Evolutionary conservation across 2,797 vertebrate species (phyloP), one percentile per base, ranked within the genome.

Genomic region (Scomberomorus guttatus): DNA sequence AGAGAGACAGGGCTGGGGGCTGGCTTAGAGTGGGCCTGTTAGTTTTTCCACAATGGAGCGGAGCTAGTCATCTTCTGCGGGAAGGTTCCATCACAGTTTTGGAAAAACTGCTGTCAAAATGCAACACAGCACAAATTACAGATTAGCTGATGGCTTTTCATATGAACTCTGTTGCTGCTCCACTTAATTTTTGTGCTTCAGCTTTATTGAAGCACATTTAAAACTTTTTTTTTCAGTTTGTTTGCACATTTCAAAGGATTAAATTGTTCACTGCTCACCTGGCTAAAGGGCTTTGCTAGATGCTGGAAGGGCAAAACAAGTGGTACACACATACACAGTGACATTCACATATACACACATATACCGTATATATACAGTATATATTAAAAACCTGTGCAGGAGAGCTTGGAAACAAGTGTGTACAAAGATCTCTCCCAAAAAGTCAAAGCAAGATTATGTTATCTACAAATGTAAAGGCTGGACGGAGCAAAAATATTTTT

Each of bases 31-130:
- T 61, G 72, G 83, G 80, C 61, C 73, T 70, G 72, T 46, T 76
- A 32, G 61, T 69, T 82, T 87, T 82, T 87, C 83, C 84, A 88
- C 87, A 90, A 80, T 81, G 89, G 77, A 81, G 80, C 27, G 0
- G 22, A 75, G 77, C 55, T 68, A 17, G 77, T 83, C 44, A 77
- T 74, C 64, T 70, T 68, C 78, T 60, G 39, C 54, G 80, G 37
- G 73, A 78, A 70, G 9, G 34, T 64, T 82, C 63, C 82, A 81
- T 82, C 81, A 44, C 60, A 80, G 62, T 80, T 81, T 37, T 37
- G 79, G 69, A 37, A 44, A 55, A 25, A 58, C 5, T 61, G 80
- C 17, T 51, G 51, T 69, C 50, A 59, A 77, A 77, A 75, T 77
- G 79, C 72, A 84, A 69, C 68, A 79, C 70, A 65, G 70, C 84